Evolutionary conservation across 2,797 vertebrate species (phyloP), one percentile per base, ranked within the genome.

Genomic region (Sebastes kiyomatsui): DNA sequence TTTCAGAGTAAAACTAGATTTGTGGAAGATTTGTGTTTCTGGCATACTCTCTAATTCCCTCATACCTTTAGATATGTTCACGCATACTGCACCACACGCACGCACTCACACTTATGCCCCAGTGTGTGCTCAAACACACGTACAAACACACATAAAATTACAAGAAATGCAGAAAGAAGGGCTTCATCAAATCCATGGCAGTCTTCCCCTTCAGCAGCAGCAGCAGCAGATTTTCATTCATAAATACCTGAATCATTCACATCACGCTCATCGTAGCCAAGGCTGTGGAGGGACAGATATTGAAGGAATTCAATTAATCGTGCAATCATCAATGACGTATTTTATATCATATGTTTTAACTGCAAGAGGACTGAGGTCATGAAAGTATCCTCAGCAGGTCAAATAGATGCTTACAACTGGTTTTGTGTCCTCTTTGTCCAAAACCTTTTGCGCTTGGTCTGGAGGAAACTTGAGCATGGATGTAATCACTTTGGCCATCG

Each of bases 401-500:
- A 81, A 18, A 75, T 6, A 9, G 22, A 83, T 72, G 70, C 97
- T 96, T 96, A 99, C 99, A 95, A 94, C 35, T 5, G 95, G 72
- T 88, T 96, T 96, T 16, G 97, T 91, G 84, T 99, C 97, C 95
- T 99, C 99, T 88, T 96, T 96, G 82, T 99, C 98, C 86, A 99
- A 91, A 94, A 99, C 97, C 87, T 97, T 99, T 93, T 99, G 96
- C 28, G 96, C 93, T 92, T 99, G 97, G 73, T 99, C 99, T 72
- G 96, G 94, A 89, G 98, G 96, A 90, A 99, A 99, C 94, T 97
- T 99, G 66, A 99, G 95, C 88, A 99, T 97, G 77, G 98, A 98
- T 33, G 98, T 99, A 86, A 99, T 98, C 79, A 99, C 98, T 93
- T 99, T 99, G 89, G 99, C 99, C 98, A 99, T 98, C 4, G 99